Evolutionary conservation across 2,888 invertebrate species (phyloP), one percentile per base, ranked within the genome.

Genomic region (Melanostoma mellinum): DNA sequence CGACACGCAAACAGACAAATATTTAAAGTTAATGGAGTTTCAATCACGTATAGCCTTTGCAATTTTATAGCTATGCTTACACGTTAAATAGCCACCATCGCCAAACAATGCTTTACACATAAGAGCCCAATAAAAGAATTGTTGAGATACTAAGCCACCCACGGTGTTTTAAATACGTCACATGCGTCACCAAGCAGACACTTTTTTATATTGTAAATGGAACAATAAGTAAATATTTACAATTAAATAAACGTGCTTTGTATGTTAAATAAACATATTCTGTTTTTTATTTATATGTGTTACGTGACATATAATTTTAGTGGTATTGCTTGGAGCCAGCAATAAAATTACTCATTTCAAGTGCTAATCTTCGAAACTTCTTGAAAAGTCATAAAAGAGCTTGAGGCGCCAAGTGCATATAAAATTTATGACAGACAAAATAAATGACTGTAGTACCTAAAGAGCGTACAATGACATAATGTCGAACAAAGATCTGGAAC

Each of bases 1-100:
- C 4, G 6, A 9, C 9, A 9, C 8, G 8, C 4, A 5, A 10
- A 0, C 3, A 6, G 32, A 33, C 30, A 6, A 4, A 42, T 42
- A 33, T 33, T 50, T 33, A 48, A 48, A 48, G 6, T 48, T 20
- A 46, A 65, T 33, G 48, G 61, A 61, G 68, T 42, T 69, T 50
- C 72, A 44, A 65, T 77, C 77, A 77, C 71, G 71, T 71, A 8
- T 6, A 71, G 58, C 71, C 65, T 63, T 72, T 65, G 20, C 52
- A 4, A 55, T 10, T 71, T 77, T 69, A 72, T 77, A 63, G 52
- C 36, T 50, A 67, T 63, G 58, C 63, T 77, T 65, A 77, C 71
- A 71, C 71, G 52, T 71, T 52, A 30, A 56, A 77, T 55, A 33
- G 61, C 52, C 46, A 71, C 61, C 38, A 50, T 46, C 9, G 9